Base-by-base conservation (phyloP, 2,797 vertebrate species). In the Schizopygopsis malacanthus region DNA sequence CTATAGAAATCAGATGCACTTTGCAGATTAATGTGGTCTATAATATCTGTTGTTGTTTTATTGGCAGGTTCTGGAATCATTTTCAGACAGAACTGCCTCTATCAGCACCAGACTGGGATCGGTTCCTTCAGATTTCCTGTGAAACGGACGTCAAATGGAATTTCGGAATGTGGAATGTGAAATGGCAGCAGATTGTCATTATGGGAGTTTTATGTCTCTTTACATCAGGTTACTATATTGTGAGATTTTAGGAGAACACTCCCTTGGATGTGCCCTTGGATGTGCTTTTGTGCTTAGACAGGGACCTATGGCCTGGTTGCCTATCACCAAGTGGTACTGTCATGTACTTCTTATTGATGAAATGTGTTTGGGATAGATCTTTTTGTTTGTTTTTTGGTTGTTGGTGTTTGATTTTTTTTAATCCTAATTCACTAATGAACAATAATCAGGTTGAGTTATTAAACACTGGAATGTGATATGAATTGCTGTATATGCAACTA, bases 31-130 rank as follows among this genome's bases (percentile, higher is more conserved):
- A 15, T 72, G 22, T 15, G 33, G 3, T 69, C 33, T 39, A 10
- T 20, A 45, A 59, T 72, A 20, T 33, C 6, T 16, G 33, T 59
- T 84, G 0, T 61, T 37, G 83, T 43, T 33, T 72, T 2, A 13
- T 22, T 18, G 11, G 10, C 89, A 96, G 95, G 91, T 96, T 97
- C 87, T 97, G 96, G 95, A 96, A 96, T 85, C 95, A 96, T 87
- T 96, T 96, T 88, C 96, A 96, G 89, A 95, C 91, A 43, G 91
- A 95, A 59, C 91, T 96, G 16, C 95, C 95, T 0, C 39, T 93
- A 4, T 78, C 45, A 0, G 88, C 90, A 4, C 96, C 95, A 9
- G 90, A 95, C 85, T 96, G 95, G 95, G 88, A 88, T 18, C 52
- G 75, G 6, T 93, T 96, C 85, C 92, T 95, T 80, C 88, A 82